These are phyloP conservation scores for Cerastis leucographa DNA, from an alignment of 2,888 invertebrate species.

Conservation along the genomic window DNA sequence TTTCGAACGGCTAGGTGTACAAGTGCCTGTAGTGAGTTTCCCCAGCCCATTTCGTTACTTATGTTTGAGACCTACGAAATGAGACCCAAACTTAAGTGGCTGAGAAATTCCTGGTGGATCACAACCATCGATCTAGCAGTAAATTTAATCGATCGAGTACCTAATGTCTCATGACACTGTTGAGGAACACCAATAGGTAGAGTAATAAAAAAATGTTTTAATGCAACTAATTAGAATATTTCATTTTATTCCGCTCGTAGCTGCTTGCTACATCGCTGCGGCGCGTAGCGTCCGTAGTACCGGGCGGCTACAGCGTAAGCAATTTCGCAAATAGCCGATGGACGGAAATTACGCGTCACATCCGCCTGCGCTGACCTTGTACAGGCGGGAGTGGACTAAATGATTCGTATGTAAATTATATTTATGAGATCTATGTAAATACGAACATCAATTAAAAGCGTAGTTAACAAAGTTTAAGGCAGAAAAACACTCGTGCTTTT, in stretches of 20 bases:
- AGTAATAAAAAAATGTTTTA: too few species aligned
- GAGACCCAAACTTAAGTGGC: too few species aligned
- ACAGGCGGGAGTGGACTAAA: conserved; percentile 21
- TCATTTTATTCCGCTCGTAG: conserved; percentile 33
- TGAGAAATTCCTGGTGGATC: too few species aligned
- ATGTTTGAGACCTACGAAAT: too few species aligned
- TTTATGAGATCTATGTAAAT: conserved; percentile 27
- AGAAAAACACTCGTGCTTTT: background rate
- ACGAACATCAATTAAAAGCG: background rate
- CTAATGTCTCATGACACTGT: too few species aligned
- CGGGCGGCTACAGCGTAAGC: conserved; percentile 58
- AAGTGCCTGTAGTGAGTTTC: too few species aligned
- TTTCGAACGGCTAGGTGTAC: too few species aligned
- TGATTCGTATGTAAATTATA: conserved; percentile 33
- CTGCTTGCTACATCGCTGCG: conserved; percentile 31
- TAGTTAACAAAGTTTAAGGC: background rate
- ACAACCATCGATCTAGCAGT: too few species aligned
- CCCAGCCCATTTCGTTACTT: too few species aligned
- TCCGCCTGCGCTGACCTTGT: conserved; percentile 56
- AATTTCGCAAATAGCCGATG: conserved; percentile 57
- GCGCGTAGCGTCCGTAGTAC: conserved; percentile 49
- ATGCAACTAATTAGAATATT: background rate
- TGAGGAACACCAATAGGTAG: too few species aligned
- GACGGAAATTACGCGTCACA: conserved; percentile 62
- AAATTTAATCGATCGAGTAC: too few species aligned